Percentiles rank a stretch among this genome's conserved stretches.
These are phyloP conservation scores for Pangasius mekongensis DNA, from an alignment of 2,797 vertebrate species.

Conservation along the genomic window DNA sequence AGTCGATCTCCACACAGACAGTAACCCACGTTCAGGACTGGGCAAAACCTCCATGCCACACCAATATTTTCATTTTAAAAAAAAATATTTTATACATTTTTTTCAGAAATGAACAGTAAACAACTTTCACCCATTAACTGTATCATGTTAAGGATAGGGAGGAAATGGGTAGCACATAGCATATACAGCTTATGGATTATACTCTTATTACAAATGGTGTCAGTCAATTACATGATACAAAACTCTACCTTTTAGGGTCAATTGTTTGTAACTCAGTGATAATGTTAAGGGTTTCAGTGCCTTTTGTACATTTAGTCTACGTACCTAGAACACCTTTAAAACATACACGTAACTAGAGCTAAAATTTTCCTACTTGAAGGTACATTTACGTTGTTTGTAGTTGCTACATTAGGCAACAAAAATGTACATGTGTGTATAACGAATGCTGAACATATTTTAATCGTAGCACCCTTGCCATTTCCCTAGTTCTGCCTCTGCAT, in stretches of 20 bases:
- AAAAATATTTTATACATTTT: too few relatives aligned
- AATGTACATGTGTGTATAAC: neutral
- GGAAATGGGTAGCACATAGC: too few relatives aligned
- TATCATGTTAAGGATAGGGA: neutral
- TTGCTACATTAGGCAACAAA: neutral
- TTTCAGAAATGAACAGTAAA: neutral
- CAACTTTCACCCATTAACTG: neutral
- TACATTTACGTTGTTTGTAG: neutral
- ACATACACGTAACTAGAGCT: neutral
- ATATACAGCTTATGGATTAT: too few relatives aligned
- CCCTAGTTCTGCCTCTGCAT: neutral
- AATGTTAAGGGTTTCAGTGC: too few relatives aligned
- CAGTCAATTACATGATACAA: neutral
- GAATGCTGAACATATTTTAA: neutral
- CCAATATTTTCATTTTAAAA: neutral
- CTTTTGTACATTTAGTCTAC: neutral
- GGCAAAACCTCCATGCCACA: neutral
- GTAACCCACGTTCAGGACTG: neutral
- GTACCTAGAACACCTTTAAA: neutral
- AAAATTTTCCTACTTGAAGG: neutral
- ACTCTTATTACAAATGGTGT: neutral
- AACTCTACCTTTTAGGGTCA: neutral
- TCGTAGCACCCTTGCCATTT: neutral
- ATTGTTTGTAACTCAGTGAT: neutral
- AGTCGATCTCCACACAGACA: neutral